Conservation (phyloP, 2,797 vertebrate genomes). For the Antrozous pallidus region DNA sequence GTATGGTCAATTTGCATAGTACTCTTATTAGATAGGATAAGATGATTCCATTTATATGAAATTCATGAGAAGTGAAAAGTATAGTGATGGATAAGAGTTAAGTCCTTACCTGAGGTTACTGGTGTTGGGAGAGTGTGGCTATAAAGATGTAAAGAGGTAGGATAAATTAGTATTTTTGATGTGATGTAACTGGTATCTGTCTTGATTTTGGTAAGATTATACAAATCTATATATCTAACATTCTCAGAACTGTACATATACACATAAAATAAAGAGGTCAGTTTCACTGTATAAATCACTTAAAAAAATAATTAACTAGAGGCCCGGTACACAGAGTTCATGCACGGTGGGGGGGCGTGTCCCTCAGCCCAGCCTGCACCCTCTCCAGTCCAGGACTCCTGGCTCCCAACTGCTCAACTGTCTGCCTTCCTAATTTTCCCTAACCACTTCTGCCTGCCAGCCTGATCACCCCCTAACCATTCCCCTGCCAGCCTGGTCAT, state of each 20-base stretch:
- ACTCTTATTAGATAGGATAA: too few relatives aligned
- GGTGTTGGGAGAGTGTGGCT: neutral
- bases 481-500: too few relatives aligned
- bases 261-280: neutral
- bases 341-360: too few relatives aligned
- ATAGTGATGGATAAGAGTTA: neutral
- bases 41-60: neutral
- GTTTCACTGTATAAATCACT: neutral
- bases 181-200: neutral
- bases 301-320: neutral
- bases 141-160: neutral
- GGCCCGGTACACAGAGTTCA: too few relatives aligned
- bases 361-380: too few relatives aligned
- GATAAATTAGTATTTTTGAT: neutral
- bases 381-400: too few relatives aligned
- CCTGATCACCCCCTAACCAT: too few relatives aligned
- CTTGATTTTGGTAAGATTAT: neutral
- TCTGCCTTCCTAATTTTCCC: too few relatives aligned
- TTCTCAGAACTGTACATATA: neutral
- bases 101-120: neutral
- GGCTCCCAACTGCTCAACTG: too few relatives aligned
- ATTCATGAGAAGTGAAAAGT: constrained; percentile 15
- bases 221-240: neutral
- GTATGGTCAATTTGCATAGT: too few relatives aligned
- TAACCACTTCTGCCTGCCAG: too few relatives aligned